A percentile compares a stretch with the other conserved stretches of the same genome.
Evolutionary conservation across 2,797 vertebrate species (phyloP).

Genomic region (Allobates femoralis): DNA sequence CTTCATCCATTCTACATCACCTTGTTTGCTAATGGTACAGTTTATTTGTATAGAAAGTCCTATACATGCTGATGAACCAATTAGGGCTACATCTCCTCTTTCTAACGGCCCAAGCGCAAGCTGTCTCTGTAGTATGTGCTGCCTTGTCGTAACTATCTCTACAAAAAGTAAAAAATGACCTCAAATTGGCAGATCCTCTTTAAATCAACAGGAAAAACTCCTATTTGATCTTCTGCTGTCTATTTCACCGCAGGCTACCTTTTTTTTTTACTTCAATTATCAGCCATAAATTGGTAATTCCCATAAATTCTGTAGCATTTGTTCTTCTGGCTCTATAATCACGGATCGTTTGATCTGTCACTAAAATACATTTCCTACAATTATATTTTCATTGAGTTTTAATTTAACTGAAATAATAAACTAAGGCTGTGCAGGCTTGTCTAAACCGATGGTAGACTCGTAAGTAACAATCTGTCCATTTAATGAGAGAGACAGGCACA

Average conservation of each 20-base stretch:
- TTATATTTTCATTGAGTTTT: conserved; percentile 48
- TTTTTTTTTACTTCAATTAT: conserved; percentile 16
- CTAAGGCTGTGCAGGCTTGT: conserved; percentile 2
- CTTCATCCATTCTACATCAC: not conserved
- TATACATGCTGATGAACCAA: not conserved
- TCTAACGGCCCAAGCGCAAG: not conserved
- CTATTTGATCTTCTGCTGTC: conserved; percentile 5
- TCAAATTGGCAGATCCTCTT: not conserved
- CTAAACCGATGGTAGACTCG: conserved; percentile 15
- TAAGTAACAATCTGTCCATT: conserved; percentile 50
- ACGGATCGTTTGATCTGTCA: conserved; percentile 31
- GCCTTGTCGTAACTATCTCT: not conserved
- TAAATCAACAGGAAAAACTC: conserved; percentile 7
- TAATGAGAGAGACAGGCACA: conserved; percentile 35
- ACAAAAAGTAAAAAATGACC: not conserved
- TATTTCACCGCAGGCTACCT: not conserved
- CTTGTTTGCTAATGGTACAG: not conserved
- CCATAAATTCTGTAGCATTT: conserved; percentile 22
- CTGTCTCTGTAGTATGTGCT: not conserved
- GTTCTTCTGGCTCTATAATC: conserved; percentile 26
- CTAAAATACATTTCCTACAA: conserved; percentile 36
- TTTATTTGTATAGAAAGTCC: not conserved
- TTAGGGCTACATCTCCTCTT: not conserved
- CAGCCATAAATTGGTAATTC: conserved; percentile 5
- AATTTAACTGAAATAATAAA: conserved; percentile 53